These are phyloP conservation scores for Pygocentrus nattereri DNA, from an alignment of 2,797 vertebrate species.

Conservation along the genomic window DNA sequence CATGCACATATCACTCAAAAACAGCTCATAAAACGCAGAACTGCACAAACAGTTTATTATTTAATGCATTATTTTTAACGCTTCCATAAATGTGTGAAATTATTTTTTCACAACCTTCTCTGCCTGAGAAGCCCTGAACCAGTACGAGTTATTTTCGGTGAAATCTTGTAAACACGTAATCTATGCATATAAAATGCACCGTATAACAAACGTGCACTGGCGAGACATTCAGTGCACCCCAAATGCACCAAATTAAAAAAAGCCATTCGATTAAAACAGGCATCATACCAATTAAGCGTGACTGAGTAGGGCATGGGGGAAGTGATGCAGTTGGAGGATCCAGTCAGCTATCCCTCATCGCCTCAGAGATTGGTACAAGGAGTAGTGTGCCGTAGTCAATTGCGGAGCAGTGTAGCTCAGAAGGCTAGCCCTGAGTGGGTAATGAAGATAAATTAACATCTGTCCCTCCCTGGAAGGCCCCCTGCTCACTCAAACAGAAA, in stretches of 20 bases:
- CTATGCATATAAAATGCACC: background rate
- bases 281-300: constrained; percentile 6
- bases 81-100: background rate
- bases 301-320: constrained; percentile 11
- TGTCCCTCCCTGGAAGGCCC: constrained; percentile 65
- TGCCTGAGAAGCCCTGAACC: no score
- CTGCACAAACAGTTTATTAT: background rate
- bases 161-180: background rate
- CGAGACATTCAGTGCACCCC: constrained; percentile 2
- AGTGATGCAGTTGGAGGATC: constrained; percentile 4
- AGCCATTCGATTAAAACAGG: constrained; percentile 21
- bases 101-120: background rate
- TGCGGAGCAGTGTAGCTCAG: constrained; percentile 64
- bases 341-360: constrained; percentile 28
- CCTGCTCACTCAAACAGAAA: constrained; percentile 67
- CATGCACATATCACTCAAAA: background rate
- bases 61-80: background rate
- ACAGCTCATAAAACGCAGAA: background rate
- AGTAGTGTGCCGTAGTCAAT: constrained; percentile 50
- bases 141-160: background rate
- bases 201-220: background rate
- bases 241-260: background rate
- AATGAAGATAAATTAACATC: constrained; percentile 81
- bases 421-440: constrained; percentile 63
- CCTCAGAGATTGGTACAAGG: constrained; percentile 53